Conservation (phyloP, 2,888 invertebrate genomes). For the Gibbula magus region DNA sequence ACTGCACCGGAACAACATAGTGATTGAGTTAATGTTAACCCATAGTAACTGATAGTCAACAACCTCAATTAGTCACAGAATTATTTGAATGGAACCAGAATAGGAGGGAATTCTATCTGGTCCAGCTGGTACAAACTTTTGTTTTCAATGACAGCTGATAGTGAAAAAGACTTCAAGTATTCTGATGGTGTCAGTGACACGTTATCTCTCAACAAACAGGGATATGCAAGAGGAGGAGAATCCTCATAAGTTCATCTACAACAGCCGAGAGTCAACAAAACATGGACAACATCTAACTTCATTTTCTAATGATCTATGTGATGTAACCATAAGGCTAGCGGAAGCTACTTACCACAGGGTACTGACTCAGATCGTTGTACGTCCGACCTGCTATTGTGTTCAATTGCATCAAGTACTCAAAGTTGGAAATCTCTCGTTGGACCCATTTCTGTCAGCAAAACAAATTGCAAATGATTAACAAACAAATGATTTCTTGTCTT, state of each 20-base stretch:
- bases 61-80: too few relatives aligned
- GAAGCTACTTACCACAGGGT: conserved; percentile 75
- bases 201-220: too few relatives aligned
- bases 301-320: not conserved
- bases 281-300: not conserved
- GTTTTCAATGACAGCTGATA: too few relatives aligned
- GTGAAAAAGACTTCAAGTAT: too few relatives aligned
- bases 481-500: not conserved
- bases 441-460: conserved; percentile 78
- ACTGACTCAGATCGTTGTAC: conserved; percentile 77
- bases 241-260: not conserved
- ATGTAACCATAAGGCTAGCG: not conserved
- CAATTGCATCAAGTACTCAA: conserved; percentile 77
- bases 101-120: too few relatives aligned
- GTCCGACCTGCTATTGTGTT: conserved; percentile 78
- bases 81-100: too few relatives aligned
- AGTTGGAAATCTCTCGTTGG: conserved; percentile 76
- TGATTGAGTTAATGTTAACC: too few relatives aligned
- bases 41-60: too few relatives aligned
- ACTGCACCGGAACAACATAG: conserved; percentile 59
- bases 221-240: too few relatives aligned
- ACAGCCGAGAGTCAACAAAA: not conserved
- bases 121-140: too few relatives aligned
- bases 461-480: not conserved
- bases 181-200: too few relatives aligned